phyloP scores from a whole-genome alignment of 2,797 vertebrate species.

The Austrolebias charrua region DNA sequence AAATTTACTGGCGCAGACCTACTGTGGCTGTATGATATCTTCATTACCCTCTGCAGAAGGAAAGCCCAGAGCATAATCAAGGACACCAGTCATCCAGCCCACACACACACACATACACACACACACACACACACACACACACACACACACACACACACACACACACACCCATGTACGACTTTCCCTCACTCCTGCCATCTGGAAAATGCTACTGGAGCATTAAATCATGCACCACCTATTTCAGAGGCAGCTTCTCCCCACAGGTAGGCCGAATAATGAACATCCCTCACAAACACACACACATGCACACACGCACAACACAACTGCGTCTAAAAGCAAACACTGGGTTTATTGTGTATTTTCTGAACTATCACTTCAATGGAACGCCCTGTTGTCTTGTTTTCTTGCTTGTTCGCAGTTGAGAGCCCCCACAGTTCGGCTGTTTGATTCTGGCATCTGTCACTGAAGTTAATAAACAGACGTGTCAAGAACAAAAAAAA shows the following conservation, averaged over 20 bases:
- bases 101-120: conserved; percentile 46
- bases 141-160: conserved; percentile 56
- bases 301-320: conserved; percentile 15
- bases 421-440: not conserved
- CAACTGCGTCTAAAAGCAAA: conserved; percentile 8
- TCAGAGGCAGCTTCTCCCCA: conserved; percentile 61
- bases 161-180: conserved; percentile 42
- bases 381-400: conserved; percentile 8
- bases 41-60: conserved; percentile 60
- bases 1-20: conserved; percentile 46
- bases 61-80: conserved; percentile 66
- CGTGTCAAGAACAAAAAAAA: conserved; percentile 2
- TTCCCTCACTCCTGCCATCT: conserved; percentile 62
- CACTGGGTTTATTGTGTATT: conserved; percentile 19
- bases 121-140: conserved; percentile 46
- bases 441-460: conserved; percentile 6
- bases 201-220: conserved; percentile 61
- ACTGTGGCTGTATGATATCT: conserved; percentile 55
- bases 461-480: conserved; percentile 3
- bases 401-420: conserved; percentile 9
- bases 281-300: conserved; percentile 28
- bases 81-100: conserved; percentile 67
- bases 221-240: conserved; percentile 61
- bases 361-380: conserved; percentile 24
- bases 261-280: conserved; percentile 63